A percentile compares a stretch with the other conserved stretches of the same genome.
Evolutionary conservation across 37 sponge, comb jelly and placozoan species (phyloP).

Genomic region (Crambe crambe): DNA sequence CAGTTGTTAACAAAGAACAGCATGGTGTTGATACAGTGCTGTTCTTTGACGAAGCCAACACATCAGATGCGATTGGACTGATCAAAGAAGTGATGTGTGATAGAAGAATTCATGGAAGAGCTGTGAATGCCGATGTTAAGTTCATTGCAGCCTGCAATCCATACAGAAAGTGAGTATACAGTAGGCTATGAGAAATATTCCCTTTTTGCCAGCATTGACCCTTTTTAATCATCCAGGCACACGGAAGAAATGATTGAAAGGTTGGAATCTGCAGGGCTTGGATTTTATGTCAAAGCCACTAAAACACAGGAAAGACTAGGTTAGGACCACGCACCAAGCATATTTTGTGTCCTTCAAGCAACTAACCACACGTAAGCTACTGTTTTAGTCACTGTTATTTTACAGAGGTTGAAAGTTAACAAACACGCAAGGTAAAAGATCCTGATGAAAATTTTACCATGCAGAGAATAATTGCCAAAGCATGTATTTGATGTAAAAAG

Average conservation of each 20-base stretch:
- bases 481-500: too few relatives aligned
- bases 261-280: slow-evolving; percentile 87
- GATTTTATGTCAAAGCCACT: slow-evolving; percentile 58
- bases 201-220: not conserved
- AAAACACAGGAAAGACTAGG: slow-evolving; percentile 64
- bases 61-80: too few relatives aligned
- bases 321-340: too few relatives aligned
- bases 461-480: too few relatives aligned
- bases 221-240: slow-evolving; percentile 34
- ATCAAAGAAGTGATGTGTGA: slow-evolving; percentile 99
- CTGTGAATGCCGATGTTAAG: slow-evolving; percentile 73
- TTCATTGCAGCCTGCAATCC: slow-evolving; percentile 99
- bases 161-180: too few relatives aligned
- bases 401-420: too few relatives aligned
- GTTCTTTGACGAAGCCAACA: slow-evolving; percentile 99
- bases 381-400: too few relatives aligned
- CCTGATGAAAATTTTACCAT: too few relatives aligned
- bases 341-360: too few relatives aligned
- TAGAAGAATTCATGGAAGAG: slow-evolving; percentile 71
- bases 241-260: slow-evolving; percentile 80
- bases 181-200: too few relatives aligned
- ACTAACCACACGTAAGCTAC: too few relatives aligned
- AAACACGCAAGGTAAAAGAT: too few relatives aligned
- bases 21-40: slow-evolving; percentile 71
- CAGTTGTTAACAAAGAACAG: slow-evolving; percentile 35